phyloP scores from a whole-genome alignment of 2,797 vertebrate genomes.

The Caiman crocodilus region DNA sequence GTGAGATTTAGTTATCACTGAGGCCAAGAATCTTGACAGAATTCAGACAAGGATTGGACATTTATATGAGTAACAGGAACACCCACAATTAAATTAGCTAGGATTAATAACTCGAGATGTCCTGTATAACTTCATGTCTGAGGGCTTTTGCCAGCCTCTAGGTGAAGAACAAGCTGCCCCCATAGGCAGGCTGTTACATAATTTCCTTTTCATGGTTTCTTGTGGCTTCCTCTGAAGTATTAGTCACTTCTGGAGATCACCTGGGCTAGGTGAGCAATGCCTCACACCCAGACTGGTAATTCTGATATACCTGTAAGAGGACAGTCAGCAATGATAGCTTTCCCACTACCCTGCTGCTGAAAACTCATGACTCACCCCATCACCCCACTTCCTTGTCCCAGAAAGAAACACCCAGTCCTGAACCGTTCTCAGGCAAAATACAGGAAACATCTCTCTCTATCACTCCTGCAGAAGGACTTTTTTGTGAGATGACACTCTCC shows the following conservation, averaged over 20 bases:
- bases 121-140: neutral
- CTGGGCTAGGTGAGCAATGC: neutral
- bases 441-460: neutral
- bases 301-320: neutral
- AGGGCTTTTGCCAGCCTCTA: neutral
- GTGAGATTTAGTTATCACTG: neutral
- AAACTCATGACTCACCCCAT: neutral
- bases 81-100: neutral
- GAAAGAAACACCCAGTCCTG: neutral
- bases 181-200: neutral
- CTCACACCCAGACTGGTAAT: rapidly evolving
- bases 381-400: neutral
- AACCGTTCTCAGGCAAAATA: neutral
- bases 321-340: neutral
- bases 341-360: neutral
- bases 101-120: neutral
- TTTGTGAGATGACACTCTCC: neutral
- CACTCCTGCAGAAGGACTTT: neutral
- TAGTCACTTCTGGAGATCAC: rapidly evolving
- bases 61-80: neutral
- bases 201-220: neutral
- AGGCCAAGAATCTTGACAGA: neutral
- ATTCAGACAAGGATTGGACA: neutral
- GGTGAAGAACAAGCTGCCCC: neutral
- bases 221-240: neutral